Percentiles rank a stretch among this genome's conserved stretches.
These are phyloP conservation scores for Drosophila mettleri DNA, from an alignment of 2,888 invertebrate genomes.

Conservation along the genomic window DNA sequence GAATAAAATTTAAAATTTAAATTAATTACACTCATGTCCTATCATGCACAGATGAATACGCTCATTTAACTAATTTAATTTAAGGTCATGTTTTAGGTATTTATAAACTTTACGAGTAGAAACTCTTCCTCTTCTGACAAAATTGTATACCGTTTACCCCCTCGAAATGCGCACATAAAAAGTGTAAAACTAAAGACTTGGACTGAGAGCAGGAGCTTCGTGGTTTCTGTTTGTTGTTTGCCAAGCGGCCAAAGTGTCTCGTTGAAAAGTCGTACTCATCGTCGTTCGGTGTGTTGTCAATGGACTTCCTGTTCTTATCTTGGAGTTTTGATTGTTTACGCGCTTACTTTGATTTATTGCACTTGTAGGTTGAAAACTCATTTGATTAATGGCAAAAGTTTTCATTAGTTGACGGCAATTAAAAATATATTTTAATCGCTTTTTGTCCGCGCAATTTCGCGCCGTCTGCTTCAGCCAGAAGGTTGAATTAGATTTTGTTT, in stretches of 20 bases:
- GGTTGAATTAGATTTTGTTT: not conserved
- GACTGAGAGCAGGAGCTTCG: not conserved
- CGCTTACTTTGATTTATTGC: conserved; percentile 70
- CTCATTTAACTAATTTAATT: too few relatives aligned
- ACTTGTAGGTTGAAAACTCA: conserved; percentile 46
- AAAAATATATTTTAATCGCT: conserved; percentile 64
- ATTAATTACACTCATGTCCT: too few relatives aligned
- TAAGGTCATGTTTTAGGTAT: too few relatives aligned
- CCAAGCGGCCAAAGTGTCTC: conserved; percentile 1
- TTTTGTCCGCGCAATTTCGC: not conserved
- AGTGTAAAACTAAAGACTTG: not conserved
- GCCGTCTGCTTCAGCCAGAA: not conserved
- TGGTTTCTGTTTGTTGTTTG: not conserved
- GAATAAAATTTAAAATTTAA: too few relatives aligned
- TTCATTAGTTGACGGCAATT: conserved; percentile 68
- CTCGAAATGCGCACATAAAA: not conserved
- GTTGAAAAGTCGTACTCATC: conserved; percentile 34
- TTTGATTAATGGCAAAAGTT: conserved; percentile 78
- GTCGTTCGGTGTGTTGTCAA: not conserved
- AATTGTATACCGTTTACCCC: too few relatives aligned
- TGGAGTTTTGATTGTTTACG: conserved; percentile 60
- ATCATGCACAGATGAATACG: too few relatives aligned
- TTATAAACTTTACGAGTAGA: not conserved
- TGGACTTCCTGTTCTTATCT: conserved; percentile 18
- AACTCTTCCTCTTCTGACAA: not conserved